Percentiles rank a stretch among this genome's conserved stretches.
Conservation (phyloP, 2,888 invertebrate species). For the Brassicogethes aeneus region DNA sequence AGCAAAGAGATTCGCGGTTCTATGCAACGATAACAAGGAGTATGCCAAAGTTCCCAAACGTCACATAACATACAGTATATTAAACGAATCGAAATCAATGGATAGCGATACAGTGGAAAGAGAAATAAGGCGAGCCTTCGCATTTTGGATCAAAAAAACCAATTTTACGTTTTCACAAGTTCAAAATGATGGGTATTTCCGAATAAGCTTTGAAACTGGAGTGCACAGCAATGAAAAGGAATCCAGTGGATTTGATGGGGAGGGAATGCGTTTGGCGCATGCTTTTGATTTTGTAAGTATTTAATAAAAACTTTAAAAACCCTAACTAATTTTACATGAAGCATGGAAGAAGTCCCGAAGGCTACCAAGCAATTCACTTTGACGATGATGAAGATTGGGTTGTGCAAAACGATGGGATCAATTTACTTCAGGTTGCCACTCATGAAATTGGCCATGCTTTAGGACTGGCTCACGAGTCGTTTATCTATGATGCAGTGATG, state of each 20-base stretch:
- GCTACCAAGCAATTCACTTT: constrained; percentile 8
- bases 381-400: constrained; percentile 10
- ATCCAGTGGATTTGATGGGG: neutral
- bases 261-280: neutral
- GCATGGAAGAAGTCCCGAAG: too few species aligned
- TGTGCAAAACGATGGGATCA: constrained; percentile 2
- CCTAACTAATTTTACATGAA: neutral
- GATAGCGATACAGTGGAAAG: neutral
- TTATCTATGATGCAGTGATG: constrained; percentile 13
- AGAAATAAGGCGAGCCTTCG: neutral
- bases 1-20: neutral
- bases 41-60: neutral
- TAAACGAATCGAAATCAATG: neutral
- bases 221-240: neutral
- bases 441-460: constrained; percentile 24
- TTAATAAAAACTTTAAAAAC: neutral
- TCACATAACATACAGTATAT: neutral
- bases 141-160: neutral
- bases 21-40: neutral
- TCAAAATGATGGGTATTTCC: neutral
- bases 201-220: neutral
- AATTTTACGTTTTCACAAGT: neutral
- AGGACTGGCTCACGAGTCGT: constrained; percentile 17
- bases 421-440: constrained; percentile 14
- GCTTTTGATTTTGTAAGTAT: neutral